Evolutionary conservation across 35 echinoderm and acorn worm genomes (phyloP).

Genomic region (Ophiothrix spiculata): DNA sequence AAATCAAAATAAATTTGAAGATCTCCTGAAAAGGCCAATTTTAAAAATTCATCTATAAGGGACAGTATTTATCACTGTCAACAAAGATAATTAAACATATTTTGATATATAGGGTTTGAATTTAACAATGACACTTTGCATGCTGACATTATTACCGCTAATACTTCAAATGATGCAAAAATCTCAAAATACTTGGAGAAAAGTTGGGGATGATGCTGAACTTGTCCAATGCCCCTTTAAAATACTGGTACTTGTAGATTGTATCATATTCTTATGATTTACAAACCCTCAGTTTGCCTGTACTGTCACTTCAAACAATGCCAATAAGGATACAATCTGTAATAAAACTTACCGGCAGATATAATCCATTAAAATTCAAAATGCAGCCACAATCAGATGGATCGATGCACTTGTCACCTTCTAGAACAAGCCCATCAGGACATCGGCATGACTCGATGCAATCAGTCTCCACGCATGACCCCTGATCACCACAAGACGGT

Average conservation of each 20-base stretch:
- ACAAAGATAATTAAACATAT: no score
- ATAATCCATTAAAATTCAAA: slow-evolving; percentile 49
- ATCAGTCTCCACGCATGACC: slow-evolving; percentile 5
- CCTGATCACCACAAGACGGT: slow-evolving; percentile 25
- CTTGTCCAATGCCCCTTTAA: background rate
- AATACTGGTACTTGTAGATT: background rate
- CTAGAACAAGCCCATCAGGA: slow-evolving; percentile 46
- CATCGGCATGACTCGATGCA: slow-evolving; percentile 74
- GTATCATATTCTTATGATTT: background rate
- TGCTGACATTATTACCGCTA: background rate
- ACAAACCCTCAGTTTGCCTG: background rate
- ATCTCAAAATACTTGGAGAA: background rate
- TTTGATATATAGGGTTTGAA: no score
- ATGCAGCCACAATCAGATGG: slow-evolving; percentile 64
- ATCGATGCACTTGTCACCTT: slow-evolving; percentile 57
- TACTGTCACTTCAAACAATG: background rate
- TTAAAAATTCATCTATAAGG: no score
- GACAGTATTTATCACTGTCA: no score
- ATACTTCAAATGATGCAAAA: background rate
- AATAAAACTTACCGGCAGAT: slow-evolving; percentile 48
- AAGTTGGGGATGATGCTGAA: background rate
- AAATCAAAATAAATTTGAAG: no score
- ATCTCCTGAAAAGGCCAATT: no score
- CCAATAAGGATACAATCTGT: background rate
- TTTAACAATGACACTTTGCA: no score